These are phyloP conservation scores for Sylvicapra grimmia DNA, from an alignment of 2,113 vertebrate genomes.

Conservation along the genomic window DNA sequence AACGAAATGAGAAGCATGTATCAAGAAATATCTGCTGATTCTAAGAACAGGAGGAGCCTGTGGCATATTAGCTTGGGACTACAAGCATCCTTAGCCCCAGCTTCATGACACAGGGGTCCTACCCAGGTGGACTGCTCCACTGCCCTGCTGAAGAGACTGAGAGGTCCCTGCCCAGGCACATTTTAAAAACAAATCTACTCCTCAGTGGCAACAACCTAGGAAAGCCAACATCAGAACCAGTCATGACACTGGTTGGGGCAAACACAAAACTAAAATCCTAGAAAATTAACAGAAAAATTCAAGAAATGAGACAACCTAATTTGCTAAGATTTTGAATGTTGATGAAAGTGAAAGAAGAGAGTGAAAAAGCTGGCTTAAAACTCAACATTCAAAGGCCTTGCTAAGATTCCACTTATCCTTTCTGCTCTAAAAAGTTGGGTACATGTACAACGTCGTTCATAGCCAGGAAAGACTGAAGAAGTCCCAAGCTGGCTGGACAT, in stretches of 20 bases:
- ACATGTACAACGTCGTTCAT: not conserved
- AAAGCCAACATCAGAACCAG: not conserved
- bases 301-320: not conserved
- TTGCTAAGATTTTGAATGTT: too few species aligned
- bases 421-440: not conserved
- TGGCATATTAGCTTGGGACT: not conserved
- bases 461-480: not conserved
- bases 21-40: not conserved
- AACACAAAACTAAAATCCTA: not conserved
- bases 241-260: not conserved
- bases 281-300: not conserved
- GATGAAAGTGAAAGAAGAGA: too few species aligned
- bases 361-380: too few species aligned
- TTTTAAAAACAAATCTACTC: not conserved
- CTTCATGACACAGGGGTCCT: not conserved
- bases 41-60: not conserved
- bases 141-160: not conserved
- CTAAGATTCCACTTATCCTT: not conserved
- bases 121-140: not conserved
- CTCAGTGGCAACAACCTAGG: not conserved
- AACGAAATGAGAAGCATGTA: not conserved
- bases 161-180: not conserved
- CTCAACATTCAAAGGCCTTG: not conserved
- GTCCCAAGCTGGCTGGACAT: not conserved
- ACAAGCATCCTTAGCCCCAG: not conserved